Percentiles rank a stretch among this genome's conserved stretches.
Conservation (phyloP, 2,888 invertebrate genomes). For the Lydus trimaculatus region DNA sequence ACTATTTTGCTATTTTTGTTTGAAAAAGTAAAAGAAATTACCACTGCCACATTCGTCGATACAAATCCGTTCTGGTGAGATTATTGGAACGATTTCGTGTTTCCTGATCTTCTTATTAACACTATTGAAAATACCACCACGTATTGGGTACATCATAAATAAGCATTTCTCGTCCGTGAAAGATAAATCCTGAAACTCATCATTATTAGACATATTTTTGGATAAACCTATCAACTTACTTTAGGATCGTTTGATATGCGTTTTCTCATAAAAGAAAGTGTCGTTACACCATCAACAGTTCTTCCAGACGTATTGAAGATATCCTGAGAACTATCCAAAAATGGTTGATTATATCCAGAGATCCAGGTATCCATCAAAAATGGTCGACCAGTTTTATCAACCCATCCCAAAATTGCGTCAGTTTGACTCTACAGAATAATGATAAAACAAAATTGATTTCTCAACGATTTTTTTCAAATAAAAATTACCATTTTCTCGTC, state of each 20-base stretch:
- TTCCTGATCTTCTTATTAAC: constrained; percentile 87
- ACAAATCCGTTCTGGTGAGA: constrained; percentile 81
- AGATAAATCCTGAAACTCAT: constrained; percentile 70
- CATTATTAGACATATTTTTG: neutral
- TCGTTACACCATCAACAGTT: constrained; percentile 78
- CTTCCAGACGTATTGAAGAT: constrained; percentile 73
- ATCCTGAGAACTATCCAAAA: constrained; percentile 78
- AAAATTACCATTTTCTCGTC: constrained; percentile 79
- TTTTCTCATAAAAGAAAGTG: constrained; percentile 80
- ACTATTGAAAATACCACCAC: constrained; percentile 82
- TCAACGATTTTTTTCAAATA: neutral
- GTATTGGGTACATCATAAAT: constrained; percentile 86
- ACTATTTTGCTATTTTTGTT: no score
- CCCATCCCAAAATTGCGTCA: constrained; percentile 89
- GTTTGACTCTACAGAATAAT: constrained; percentile 73
- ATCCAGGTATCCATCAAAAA: constrained; percentile 92
- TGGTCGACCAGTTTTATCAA: constrained; percentile 79
- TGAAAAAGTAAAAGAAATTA: constrained; percentile 51
- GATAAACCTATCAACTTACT: constrained; percentile 44
- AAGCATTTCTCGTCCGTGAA: constrained; percentile 84
- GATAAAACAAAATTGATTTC: neutral
- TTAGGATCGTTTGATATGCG: constrained; percentile 74
- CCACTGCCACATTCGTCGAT: constrained; percentile 83
- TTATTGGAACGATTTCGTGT: constrained; percentile 75
- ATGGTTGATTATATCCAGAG: constrained; percentile 77